Evolutionary conservation across 2,797 vertebrate genomes (phyloP).

Genomic region (Fratercula arctica): DNA sequence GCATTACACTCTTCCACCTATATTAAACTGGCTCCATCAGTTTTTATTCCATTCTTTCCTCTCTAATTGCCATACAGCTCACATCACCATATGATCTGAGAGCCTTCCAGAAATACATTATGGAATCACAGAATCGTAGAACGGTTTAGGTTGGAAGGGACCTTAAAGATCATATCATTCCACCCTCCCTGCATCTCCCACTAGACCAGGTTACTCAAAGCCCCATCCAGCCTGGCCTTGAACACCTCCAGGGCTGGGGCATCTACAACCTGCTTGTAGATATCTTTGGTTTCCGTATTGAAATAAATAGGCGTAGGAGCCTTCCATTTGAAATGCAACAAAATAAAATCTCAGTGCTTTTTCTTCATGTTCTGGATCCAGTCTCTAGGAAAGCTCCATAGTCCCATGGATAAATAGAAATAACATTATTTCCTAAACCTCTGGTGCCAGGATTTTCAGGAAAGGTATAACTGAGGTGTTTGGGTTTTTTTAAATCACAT

Average conservation of each 20-base stretch:
- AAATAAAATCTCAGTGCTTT: not conserved
- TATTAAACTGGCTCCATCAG: not conserved
- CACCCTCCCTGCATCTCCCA: not conserved
- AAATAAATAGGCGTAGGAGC: not conserved
- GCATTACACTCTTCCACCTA: not conserved
- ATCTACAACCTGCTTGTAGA: not conserved
- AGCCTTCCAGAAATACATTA: not conserved
- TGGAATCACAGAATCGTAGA: fast-evolving
- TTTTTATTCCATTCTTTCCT: not conserved
- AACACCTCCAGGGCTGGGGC: not conserved
- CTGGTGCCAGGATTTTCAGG: not conserved
- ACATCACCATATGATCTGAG: not conserved
- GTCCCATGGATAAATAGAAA: not conserved
- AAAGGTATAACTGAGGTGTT: not conserved
- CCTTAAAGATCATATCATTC: not conserved
- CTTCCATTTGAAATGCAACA: not conserved
- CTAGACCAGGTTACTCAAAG: not conserved
- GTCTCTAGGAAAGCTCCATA: not conserved
- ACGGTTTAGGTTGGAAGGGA: not conserved
- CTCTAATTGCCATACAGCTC: not conserved
- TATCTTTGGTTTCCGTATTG: not conserved
- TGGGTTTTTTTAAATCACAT: not conserved
- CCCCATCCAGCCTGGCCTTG: not conserved
- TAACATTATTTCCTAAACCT: not conserved
- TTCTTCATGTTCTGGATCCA: not conserved